A percentile compares a stretch with the other conserved stretches of the same genome.
Evolutionary conservation across 2,113 vertebrate species (phyloP).

Genomic region (Polyodon spathula): DNA sequence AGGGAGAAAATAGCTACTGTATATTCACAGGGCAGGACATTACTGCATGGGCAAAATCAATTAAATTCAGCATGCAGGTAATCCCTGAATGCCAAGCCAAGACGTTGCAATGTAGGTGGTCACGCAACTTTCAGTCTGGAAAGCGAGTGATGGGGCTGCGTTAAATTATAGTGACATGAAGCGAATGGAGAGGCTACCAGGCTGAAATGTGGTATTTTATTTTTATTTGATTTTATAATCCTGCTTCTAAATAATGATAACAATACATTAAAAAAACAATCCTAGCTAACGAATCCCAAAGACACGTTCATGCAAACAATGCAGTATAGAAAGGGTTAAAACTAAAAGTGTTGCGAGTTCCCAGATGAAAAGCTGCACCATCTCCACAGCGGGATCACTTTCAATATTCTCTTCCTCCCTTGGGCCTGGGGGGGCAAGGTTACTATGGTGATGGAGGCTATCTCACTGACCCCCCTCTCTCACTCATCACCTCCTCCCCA

Average conservation of each 20-base stretch:
- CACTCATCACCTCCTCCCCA: constrained; percentile 47
- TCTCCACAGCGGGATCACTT: constrained; percentile 41
- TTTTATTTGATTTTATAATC: background rate
- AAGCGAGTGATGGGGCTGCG: background rate
- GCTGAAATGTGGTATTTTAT: background rate
- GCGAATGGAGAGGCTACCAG: too few species aligned
- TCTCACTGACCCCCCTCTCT: constrained; percentile 45
- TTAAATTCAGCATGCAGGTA: background rate
- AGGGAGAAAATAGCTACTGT: too few species aligned
- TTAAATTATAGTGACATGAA: background rate
- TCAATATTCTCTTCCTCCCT: constrained; percentile 40
- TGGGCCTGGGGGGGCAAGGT: constrained; percentile 39
- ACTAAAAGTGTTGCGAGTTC: constrained; percentile 14
- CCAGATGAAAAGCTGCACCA: constrained; percentile 33
- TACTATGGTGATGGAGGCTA: constrained; percentile 45
- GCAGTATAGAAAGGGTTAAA: constrained; percentile 17
- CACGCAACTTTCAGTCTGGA: background rate
- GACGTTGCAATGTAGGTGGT: background rate
- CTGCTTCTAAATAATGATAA: background rate
- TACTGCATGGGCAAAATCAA: too few species aligned
- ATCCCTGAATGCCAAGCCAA: background rate
- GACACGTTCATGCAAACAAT: too few species aligned
- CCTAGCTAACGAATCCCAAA: background rate
- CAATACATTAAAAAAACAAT: background rate
- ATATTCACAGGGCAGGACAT: too few species aligned